Conservation (phyloP, 2,888 invertebrate genomes). For the Calliphora vomitoria region DNA sequence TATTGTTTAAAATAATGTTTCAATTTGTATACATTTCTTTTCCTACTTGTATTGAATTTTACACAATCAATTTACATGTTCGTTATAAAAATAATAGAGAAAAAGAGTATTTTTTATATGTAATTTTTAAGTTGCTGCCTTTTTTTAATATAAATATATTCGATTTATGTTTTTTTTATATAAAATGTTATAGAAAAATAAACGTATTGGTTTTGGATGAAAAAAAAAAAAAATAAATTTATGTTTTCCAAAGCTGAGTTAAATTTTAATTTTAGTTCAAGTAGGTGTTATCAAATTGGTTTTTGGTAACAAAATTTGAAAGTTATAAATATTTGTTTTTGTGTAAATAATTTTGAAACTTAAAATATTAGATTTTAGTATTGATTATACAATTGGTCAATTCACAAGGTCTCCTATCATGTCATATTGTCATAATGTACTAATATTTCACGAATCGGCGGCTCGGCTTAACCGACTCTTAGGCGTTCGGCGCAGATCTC, state of each 20-base stretch:
- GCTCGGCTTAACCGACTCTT: too few relatives aligned
- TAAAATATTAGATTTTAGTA: too few relatives aligned
- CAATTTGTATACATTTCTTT: conserved; percentile 64
- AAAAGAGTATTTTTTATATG: conserved; percentile 20
- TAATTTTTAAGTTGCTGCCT: neutral
- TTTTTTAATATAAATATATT: neutral
- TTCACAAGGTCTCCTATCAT: too few relatives aligned
- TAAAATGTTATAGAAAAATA: neutral
- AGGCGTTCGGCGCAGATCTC: too few relatives aligned
- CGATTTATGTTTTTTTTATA: neutral
- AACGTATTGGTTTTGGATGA: neutral
- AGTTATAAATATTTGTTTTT: neutral
- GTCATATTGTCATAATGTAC: too few relatives aligned
- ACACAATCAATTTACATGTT: conserved; percentile 49
- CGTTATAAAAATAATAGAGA: conserved; percentile 18
- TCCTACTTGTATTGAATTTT: conserved; percentile 62
- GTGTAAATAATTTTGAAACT: too few relatives aligned
- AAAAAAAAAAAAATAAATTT: neutral
- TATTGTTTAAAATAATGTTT: conserved; percentile 58
- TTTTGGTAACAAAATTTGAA: neutral
- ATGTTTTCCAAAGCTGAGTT: neutral
- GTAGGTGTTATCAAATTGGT: neutral
- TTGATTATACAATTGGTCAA: too few relatives aligned
- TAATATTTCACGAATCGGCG: too few relatives aligned
- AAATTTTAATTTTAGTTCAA: conserved; percentile 10